Evolutionary conservation across 2,797 vertebrate genomes (phyloP).

Genomic region (Mionectes olivaceus): DNA sequence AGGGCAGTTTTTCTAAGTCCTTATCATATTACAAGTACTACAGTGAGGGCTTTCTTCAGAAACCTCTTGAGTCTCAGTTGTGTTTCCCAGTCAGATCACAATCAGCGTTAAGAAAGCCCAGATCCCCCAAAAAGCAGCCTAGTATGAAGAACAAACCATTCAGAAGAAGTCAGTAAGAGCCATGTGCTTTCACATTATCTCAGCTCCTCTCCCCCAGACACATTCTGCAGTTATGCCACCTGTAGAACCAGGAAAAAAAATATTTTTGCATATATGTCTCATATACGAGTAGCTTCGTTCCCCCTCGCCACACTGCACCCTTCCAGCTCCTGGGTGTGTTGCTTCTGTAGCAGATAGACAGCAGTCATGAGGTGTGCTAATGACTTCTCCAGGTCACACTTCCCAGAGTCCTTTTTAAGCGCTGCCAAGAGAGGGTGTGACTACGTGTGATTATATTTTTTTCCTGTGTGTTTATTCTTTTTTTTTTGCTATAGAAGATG

Average conservation of each 20-base stretch:
- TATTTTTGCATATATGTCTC: background rate
- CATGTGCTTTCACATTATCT: background rate
- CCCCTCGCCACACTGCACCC: background rate
- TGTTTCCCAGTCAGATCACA: background rate
- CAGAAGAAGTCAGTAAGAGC: constrained; percentile 18
- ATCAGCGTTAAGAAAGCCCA: background rate
- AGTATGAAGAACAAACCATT: background rate
- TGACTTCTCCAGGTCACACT: constrained; percentile 5
- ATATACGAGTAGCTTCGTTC: background rate
- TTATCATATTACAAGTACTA: constrained; percentile 28
- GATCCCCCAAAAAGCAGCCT: constrained; percentile 32
- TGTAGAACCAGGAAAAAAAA: constrained; percentile 14
- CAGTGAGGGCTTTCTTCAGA: constrained; percentile 14
- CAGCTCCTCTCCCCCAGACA: background rate
- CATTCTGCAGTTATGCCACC: background rate
- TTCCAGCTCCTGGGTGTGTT: background rate
- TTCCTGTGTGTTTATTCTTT: background rate
- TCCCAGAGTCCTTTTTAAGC: constrained; percentile 57
- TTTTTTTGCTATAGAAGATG: constrained; percentile 65
- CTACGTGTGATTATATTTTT: background rate
- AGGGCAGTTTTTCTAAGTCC: constrained; percentile 52
- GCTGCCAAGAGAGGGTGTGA: constrained; percentile 39
- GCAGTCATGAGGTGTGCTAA: background rate
- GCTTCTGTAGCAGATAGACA: background rate
- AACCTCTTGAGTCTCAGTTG: background rate